These are phyloP conservation scores for Phalangium opilio DNA, from an alignment of 2,888 invertebrate species.

Conservation along the genomic window DNA sequence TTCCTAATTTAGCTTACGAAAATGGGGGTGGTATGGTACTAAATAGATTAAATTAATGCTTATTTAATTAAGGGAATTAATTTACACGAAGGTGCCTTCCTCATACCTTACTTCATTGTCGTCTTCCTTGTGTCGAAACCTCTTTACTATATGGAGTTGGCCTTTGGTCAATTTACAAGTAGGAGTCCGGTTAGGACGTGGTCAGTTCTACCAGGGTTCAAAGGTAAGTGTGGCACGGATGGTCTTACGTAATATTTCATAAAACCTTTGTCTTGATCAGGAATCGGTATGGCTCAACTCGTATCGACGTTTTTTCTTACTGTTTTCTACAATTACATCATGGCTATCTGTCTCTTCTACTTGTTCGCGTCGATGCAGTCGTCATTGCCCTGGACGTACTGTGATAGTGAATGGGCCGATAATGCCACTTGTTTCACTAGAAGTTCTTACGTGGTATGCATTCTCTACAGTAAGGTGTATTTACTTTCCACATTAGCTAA, in stretches of 20 bases:
- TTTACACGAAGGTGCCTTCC: slow-evolving; percentile 51
- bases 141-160: slow-evolving; percentile 33
- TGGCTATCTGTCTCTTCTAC: slow-evolving; percentile 57
- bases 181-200: slow-evolving; percentile 33
- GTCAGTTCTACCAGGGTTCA: slow-evolving; percentile 32
- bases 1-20: slow-evolving; percentile 6
- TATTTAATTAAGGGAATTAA: background rate
- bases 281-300: slow-evolving; percentile 36
- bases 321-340: slow-evolving; percentile 58
- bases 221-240: slow-evolving; percentile 28
- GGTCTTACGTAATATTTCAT: background rate
- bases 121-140: slow-evolving; percentile 42
- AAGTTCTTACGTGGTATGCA: background rate
- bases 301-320: slow-evolving; percentile 41
- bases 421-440: background rate
- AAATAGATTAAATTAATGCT: background rate
- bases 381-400: slow-evolving; percentile 50
- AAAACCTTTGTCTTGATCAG: slow-evolving; percentile 14
- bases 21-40: slow-evolving; percentile 16
- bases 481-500: no score
- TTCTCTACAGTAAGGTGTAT: background rate
- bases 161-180: slow-evolving; percentile 34
- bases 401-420: background rate
- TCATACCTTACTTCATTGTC: slow-evolving; percentile 57
- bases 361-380: slow-evolving; percentile 51